A percentile compares a stretch with the other conserved stretches of the same genome.
Conservation (phyloP, 2,113 vertebrate species). For the Rissa tridactyla region DNA sequence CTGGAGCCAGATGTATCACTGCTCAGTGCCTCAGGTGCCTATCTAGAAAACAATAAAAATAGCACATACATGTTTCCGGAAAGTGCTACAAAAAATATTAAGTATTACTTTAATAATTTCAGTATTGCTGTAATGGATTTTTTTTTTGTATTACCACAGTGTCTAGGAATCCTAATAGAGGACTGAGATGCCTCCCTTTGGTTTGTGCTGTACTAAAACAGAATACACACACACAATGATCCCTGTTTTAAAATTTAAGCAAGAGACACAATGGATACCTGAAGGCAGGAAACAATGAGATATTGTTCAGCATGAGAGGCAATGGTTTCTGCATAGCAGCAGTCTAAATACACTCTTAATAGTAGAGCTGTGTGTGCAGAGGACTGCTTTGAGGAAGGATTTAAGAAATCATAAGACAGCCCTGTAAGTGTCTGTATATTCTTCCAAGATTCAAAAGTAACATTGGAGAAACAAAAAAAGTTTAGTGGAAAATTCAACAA, state of each 20-base stretch:
- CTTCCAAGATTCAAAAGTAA: neutral
- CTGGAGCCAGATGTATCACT: neutral
- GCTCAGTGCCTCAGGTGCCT: neutral
- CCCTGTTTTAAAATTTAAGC: neutral
- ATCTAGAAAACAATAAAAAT: neutral
- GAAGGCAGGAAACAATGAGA: neutral
- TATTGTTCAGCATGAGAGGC: neutral
- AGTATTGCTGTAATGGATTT: neutral
- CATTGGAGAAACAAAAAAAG: neutral
- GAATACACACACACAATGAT: neutral
- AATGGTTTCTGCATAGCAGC: neutral
- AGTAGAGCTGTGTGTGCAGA: neutral
- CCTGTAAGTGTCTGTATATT: neutral
- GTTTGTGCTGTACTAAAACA: neutral
- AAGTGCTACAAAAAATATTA: neutral
- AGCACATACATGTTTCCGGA: neutral
- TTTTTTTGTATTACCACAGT: neutral
- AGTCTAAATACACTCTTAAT: neutral
- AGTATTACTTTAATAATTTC: neutral
- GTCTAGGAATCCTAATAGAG: neutral
- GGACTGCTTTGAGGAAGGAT: neutral
- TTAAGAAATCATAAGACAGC: neutral
- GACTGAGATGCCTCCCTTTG: neutral
- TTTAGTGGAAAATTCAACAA: neutral
- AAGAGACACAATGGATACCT: neutral